A percentile compares a stretch with the other conserved stretches of the same genome.
Evolutionary conservation across 1,140 invertebrate genomes (phyloP).

Genomic region (Agrilus planipennis): DNA sequence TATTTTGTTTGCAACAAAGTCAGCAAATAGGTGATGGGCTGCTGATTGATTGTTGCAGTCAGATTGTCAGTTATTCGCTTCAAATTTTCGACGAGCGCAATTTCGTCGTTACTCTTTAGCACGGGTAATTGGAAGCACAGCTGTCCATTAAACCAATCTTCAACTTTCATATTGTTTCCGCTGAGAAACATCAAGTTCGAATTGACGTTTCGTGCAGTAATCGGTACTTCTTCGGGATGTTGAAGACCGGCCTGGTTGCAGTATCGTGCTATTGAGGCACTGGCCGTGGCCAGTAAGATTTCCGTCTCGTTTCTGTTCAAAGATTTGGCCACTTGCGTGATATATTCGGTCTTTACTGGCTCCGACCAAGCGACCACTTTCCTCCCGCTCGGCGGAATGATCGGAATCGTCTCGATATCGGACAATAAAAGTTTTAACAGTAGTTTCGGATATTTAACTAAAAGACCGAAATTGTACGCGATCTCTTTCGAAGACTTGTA

Average conservation of each 20-base stretch:
- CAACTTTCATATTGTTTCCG: constrained; percentile 20
- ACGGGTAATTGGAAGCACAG: constrained; percentile 37
- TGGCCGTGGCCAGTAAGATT: constrained; percentile 48
- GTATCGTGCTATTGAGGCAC: constrained; percentile 50
- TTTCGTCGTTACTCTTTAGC: constrained; percentile 30
- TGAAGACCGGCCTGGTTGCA: constrained; percentile 42
- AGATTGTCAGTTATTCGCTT: constrained; percentile 44
- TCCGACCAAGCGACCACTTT: constrained; percentile 68
- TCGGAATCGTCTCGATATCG: constrained; percentile 45
- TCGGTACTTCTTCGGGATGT: constrained; percentile 32
- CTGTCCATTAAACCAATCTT: constrained; percentile 31
- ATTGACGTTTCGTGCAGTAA: constrained; percentile 36
- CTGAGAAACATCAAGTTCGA: constrained; percentile 28
- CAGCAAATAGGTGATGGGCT: constrained; percentile 54
- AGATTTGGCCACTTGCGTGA: constrained; percentile 42
- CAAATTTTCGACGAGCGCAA: constrained; percentile 29
- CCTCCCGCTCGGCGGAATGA: constrained; percentile 57
- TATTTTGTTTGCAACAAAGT: constrained; percentile 54
- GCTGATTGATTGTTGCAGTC: constrained; percentile 43
- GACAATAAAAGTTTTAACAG: constrained; percentile 46
- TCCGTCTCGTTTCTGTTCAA: constrained; percentile 55
- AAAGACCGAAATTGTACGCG: constrained; percentile 40
- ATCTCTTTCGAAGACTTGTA: constrained; percentile 43
- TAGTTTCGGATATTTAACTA: constrained; percentile 43
- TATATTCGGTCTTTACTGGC: constrained; percentile 41